Base-by-base conservation (phyloP, 2,797 vertebrate genomes). In the Eulemur albifrons region DNA sequence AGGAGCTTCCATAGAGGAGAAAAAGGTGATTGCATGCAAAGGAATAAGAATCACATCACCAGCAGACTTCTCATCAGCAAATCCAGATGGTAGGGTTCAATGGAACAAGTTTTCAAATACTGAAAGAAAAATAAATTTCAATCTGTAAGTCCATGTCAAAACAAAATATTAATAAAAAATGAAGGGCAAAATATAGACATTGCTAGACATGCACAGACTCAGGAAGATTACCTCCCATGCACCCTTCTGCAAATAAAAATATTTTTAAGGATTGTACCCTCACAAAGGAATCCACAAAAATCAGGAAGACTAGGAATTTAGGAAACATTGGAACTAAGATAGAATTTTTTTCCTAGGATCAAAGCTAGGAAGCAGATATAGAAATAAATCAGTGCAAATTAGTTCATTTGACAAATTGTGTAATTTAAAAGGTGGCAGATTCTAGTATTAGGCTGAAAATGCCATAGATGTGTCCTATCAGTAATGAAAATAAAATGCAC, bases 131-230 rank as follows among this genome's bases (percentile, higher is more conserved):
- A 63, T 45, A 75, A 38, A 59, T 63, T 73, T 86, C 35, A 80
- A 12, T 75, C n/a, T 94, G 9, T 83, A 77, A 48, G 18, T 72
- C 23, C 83, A 12, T 95, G n/a, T 30, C 13, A 69, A 70, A 63
- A 27, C 32, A 83, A 83, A 93, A 63, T 70, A n/a, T 90, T 90
- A 73, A 30, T 54, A n/a, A 94, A 84, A 32, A 86, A 88, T 73
- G 25, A 90, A 88, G 48, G 52, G 3, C 11, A 95, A 81, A 97
- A 50, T 76, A 84, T 79, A 87, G 54, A 57, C 20, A 57, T 81
- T 91, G 76, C 32, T 45, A 86, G 52, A 70, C n/a, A 12, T 72
- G 61, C 27, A 88, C 59, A 73, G n/a, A 76, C 7, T 92, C 52
- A 73, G 21, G 23, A 82, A 8, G 5, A 77, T 79, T 76, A 45